Evolutionary conservation across 2,888 invertebrate species (phyloP).

Genomic region (Amphimallon solstitiale): DNA sequence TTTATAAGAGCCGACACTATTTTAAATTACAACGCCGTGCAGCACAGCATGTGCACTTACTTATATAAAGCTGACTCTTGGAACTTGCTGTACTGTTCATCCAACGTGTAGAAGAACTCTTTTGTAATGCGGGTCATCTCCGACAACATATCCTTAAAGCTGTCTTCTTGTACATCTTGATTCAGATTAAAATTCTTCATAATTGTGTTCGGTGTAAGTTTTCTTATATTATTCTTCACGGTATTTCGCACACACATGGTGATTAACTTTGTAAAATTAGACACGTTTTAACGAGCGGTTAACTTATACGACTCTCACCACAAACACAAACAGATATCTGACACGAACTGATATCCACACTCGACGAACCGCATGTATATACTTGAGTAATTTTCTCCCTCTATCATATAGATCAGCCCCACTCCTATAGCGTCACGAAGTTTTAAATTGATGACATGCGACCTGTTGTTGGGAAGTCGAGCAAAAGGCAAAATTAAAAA

Average conservation of each 20-base stretch:
- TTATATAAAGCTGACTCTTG: constrained; percentile 53
- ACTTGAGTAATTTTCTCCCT: constrained; percentile 4
- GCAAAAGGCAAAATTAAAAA: not conserved
- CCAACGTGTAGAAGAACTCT: constrained; percentile 49
- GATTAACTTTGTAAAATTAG: not conserved
- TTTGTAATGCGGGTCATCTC: constrained; percentile 55
- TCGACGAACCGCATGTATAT: constrained; percentile 9
- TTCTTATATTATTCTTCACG: constrained; percentile 11
- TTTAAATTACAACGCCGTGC: not conserved
- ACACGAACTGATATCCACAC: not conserved
- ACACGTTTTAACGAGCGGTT: constrained; percentile 5
- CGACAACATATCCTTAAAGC: constrained; percentile 52
- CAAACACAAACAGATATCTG: constrained; percentile 4
- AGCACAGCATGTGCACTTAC: constrained; percentile 49
- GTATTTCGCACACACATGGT: constrained; percentile 24
- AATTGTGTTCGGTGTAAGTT: constrained; percentile 16
- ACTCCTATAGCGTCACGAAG: not conserved
- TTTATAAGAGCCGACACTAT: not conserved
- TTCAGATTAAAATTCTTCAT: constrained; percentile 17
- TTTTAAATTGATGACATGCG: not conserved
- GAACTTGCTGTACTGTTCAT: constrained; percentile 48
- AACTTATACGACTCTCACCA: not conserved
- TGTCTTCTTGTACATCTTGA: constrained; percentile 17
- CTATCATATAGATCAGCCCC: not conserved
- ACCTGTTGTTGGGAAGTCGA: not conserved